Evolutionary conservation across 2,797 vertebrate species (phyloP).

Genomic region (Bufotes viridis): DNA sequence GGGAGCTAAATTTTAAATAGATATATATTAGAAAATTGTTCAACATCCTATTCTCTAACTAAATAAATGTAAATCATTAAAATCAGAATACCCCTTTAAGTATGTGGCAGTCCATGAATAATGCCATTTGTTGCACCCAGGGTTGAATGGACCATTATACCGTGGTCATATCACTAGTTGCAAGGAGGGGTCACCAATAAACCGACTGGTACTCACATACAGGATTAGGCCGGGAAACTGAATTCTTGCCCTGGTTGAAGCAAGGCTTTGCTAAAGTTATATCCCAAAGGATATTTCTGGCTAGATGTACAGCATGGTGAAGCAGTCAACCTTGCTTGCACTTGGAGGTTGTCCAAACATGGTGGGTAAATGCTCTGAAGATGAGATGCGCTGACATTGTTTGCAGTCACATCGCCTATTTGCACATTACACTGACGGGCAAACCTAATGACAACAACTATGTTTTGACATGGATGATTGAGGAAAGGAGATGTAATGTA

Average conservation of each 20-base stretch:
- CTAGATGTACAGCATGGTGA: background rate
- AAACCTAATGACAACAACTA: background rate
- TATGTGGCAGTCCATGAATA: too few species aligned
- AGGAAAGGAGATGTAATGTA: background rate
- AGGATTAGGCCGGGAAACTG: background rate
- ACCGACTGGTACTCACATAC: too few species aligned
- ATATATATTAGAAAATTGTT: too few species aligned
- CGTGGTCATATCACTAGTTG: too few species aligned
- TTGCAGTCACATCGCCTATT: conserved; percentile 7
- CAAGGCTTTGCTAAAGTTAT: background rate
- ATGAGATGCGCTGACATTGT: background rate
- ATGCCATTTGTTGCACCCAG: too few species aligned
- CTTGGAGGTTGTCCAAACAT: conserved; percentile 4
- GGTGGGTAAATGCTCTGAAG: background rate
- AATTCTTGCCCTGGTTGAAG: background rate
- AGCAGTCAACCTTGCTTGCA: background rate
- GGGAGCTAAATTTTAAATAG: too few species aligned
- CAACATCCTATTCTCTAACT: too few species aligned
- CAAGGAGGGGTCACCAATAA: too few species aligned
- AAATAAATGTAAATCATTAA: too few species aligned
- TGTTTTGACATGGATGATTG: background rate
- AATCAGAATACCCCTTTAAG: too few species aligned
- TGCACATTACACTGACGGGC: conserved; percentile 4
- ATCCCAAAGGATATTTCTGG: background rate
- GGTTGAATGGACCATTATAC: too few species aligned